Evolutionary conservation across 2,888 invertebrate genomes (phyloP), one percentile per base, ranked within the genome.

Genomic region (Syrphus vitripennis): DNA sequence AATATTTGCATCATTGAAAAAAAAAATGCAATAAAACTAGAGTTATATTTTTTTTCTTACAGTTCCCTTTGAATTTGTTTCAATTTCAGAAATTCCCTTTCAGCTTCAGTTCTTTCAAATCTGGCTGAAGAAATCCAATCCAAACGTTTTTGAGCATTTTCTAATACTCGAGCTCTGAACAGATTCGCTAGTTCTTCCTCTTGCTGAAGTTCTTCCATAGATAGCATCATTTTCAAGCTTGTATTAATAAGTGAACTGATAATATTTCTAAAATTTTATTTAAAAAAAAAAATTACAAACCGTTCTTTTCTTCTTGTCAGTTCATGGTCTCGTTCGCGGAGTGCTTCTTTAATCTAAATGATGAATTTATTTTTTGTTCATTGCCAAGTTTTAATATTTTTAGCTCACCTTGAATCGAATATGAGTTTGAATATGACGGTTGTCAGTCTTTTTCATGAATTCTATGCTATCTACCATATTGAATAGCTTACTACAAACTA

Each of bases 21-120:
- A n/a, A n/a, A n/a, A n/a, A n/a, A n/a, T n/a, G n/a, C n/a, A n/a
- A n/a, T n/a, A n/a, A n/a, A n/a, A n/a, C n/a, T n/a, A n/a, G n/a
- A n/a, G n/a, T 21, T 12, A 21, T 6, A 5, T 40, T 1, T 16
- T 55, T 45, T n/a, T 48, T 72, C 76, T 81, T 67, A 84, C 84
- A 84, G 31, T 29, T 84, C 84, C 24, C 80, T 59, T 77, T 84
- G 84, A 42, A 84, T 80, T 63, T 77, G 71, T 19, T 84, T 84
- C 10, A 84, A 16, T 26, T 72, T 76, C 1, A 84, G 19, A 34
- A 84, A 84, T 24, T 80, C 84, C 34, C 45, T 67, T 31, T 84
- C 84, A 24, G 84, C 84, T 69, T 84, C 84, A 5, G 37, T 16
- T 61, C 55, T 55, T 50, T 84, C 57, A 14, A 81, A 84, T 12